Base-by-base conservation (phyloP, 1,140 invertebrate genomes). In the Spodoptera frugiperda region DNA sequence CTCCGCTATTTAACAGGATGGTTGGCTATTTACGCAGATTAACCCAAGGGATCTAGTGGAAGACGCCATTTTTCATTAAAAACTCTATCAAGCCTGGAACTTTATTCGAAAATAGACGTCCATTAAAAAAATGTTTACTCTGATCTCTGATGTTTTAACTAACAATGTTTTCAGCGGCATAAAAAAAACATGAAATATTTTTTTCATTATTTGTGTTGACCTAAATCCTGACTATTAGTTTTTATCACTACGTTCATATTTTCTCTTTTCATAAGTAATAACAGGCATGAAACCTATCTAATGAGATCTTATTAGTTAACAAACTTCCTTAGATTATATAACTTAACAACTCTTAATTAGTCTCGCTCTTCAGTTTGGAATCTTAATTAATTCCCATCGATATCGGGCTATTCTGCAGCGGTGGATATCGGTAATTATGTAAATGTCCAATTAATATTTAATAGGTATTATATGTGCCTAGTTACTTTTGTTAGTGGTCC, bases 1-100 rank as follows among this genome's bases (percentile, higher is more conserved):
- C 82, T 78, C 78, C 39, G 73, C 76, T 82, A 78, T 84, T 84
- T 82, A 84, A 84, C 80, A 75, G 76, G 78, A 80, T 77, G 73
- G 63, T 76, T 54, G 73, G 78, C 80, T 81, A 84, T 82, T 84
- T 78, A 68, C 78, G 59, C 54, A 79, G 78, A 82, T 78, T 51
- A 78, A 77, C 74, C 78, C 77, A 53, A 54, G 81, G 77, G 81
- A 77, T 78, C 63, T 74, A 53, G 39, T 72, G 63, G 63, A 70
- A 80, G 63, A 70, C 46, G 79, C 72, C 55, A 78, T 80, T 78
- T 77, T 78, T 80, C 79, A 80, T 77, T 80, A 78, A 80, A 77
- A 80, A 75, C 25, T 80, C 70, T 59, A 75, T 77, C 15, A 75
- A 75, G 49, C 46, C 63, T 44, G 8, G 11, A 61, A 57, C 33